Base-by-base conservation (phyloP, 2,113 vertebrate species). In the Miniopterus natalensis region DNA sequence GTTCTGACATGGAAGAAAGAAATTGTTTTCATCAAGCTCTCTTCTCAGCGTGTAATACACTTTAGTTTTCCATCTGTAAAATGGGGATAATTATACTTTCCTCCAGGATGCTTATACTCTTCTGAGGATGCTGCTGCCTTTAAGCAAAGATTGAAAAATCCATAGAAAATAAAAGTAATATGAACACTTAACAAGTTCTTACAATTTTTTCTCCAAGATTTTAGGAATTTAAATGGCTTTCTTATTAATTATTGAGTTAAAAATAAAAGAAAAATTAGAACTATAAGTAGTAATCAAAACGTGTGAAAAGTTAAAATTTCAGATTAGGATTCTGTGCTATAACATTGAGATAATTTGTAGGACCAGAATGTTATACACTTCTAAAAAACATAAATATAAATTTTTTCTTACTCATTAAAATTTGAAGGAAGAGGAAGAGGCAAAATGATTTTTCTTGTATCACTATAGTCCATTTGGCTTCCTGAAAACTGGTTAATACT, bases 341-440 rank as follows among this genome's bases (percentile, higher is more conserved):
- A 88, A 83, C 3, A 79, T 3, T 42, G 65, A 63, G 29, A 59
- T 55, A 55, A 79, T 84, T 53, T 40, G 68, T 61, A 77, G 74
- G 20, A 23, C n/a, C 31, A 86, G 74, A 91, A 84, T 45, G 21
- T 27, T 70, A 49, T 23, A 81, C 23, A 61, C 27, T 83, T 79
- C 96, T 79, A 51, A 90, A 94, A 94, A 90, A 70, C 15, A 79
- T 77, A 93, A 84, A 80, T 86, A 61, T 31, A 87, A 23, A 47
- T 73, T 71, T 84, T 77, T 78, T 96, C 73, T 96, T 70, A 73
- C 61, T 96, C 71, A 86, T 92, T 94, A 97, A 96, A 97, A 97
- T 95, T 95, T 96, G 85, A 90, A 95, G 77, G 36, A 51, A 27
- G 80, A 94, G 27, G 57, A n/a, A 94, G 88, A 94, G 36, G 47